Evolutionary conservation across 2,797 vertebrate genomes (phyloP).

Genomic region (Anas capensis): DNA sequence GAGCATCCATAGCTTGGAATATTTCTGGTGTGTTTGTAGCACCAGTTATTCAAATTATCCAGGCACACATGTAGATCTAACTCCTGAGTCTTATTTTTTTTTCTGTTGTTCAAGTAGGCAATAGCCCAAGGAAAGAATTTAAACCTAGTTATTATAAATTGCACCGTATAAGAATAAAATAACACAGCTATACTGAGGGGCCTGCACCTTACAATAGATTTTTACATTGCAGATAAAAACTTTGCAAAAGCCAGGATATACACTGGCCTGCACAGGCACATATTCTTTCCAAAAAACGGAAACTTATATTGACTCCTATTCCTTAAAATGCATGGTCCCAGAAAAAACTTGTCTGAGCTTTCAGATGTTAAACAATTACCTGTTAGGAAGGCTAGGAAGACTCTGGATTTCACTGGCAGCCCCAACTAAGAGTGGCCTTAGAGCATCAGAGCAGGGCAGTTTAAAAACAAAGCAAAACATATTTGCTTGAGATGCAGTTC

Average conservation of each 20-base stretch:
- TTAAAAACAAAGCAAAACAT: background rate
- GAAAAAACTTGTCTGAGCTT: background rate
- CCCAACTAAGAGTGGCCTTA: background rate
- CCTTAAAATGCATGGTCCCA: background rate
- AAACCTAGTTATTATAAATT: background rate
- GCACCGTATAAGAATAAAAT: background rate
- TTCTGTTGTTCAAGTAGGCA: background rate
- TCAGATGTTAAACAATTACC: background rate
- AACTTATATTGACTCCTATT: background rate
- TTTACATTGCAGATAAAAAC: background rate
- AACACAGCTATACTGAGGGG: background rate
- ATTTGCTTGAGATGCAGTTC: background rate
- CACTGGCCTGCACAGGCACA: background rate
- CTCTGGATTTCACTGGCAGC: background rate
- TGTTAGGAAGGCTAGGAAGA: background rate
- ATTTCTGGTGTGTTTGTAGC: accelerated
- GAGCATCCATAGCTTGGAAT: background rate
- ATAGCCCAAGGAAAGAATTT: background rate
- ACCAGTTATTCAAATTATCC: background rate
- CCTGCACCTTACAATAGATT: background rate
- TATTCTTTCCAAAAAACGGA: background rate
- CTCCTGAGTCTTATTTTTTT: background rate
- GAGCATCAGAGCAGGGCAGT: background rate
- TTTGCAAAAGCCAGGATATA: background rate
- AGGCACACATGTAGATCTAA: background rate